Base-by-base conservation (phyloP, 2,888 invertebrate species). In the Andrena camellia region DNA sequence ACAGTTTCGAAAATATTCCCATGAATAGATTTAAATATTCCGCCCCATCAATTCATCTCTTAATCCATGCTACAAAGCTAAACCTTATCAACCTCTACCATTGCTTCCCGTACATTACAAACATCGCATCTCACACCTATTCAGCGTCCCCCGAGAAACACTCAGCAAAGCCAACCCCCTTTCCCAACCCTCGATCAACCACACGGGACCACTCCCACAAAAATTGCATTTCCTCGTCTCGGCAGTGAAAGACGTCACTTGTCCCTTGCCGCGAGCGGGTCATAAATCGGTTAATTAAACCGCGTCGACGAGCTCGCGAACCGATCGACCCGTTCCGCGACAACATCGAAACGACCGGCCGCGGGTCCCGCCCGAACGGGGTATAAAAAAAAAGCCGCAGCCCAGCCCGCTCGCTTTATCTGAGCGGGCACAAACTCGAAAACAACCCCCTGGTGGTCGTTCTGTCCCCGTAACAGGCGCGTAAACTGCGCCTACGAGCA, bases 221-320 rank as follows among this genome's bases (percentile, higher is more conserved):
- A 52, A 20, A 52, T 20, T 52, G 52, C n/a, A 20, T 17, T 42
- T 17, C 17, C 42, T 42, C 42, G 42, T 13, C 17, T 13, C 13
- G 42, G 4, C 42, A 13, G 1, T 5, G 17, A 17, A 59, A 70
- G 35, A 59, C 35, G 42, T 42, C 23, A 59, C 23, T 26, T 48
- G 42, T 3, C 57, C 10, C 29, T 17, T 1, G 29, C 42, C 35
- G 29, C 52, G 13, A 17, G 42, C 42, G 4, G 1, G 42, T 68
- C 75, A 57, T 68, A 69, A 69, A 75, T 71, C 66, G 66, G 52
- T 80, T 71, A 77, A 77, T 77, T 70, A 52, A 77, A 67, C 70
- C 64, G 64, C 54, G 70, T 26, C 29, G 35, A 60, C 66, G 59
- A 29, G 42, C 20, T 52, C 64, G 33, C 33, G 33, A 29, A 31